These are phyloP conservation scores for Takifugu bimaculatus DNA, from an alignment of 2,113 vertebrate species.

Conservation along the genomic window DNA sequence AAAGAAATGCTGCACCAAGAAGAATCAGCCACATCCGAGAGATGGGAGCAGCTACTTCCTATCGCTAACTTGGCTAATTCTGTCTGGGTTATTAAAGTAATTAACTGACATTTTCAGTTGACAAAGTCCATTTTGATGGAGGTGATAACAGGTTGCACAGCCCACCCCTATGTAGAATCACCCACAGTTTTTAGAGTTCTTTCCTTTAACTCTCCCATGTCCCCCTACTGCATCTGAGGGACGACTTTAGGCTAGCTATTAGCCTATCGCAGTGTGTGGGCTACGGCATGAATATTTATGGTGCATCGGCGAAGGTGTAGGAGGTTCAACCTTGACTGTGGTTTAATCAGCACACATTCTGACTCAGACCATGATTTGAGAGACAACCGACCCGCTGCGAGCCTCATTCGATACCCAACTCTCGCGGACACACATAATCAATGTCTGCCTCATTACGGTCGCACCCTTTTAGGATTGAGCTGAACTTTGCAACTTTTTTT, in stretches of 20 bases:
- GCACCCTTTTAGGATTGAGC: constrained; percentile 61
- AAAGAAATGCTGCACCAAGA: constrained; percentile 10
- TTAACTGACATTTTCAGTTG: constrained; percentile 9
- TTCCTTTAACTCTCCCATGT: constrained; percentile 8
- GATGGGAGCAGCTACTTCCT: constrained; percentile 3
- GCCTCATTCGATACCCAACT: constrained; percentile 59
- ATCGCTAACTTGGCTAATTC: constrained; percentile 11
- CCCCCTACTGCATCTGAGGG: constrained; percentile 37
- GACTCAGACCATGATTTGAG: constrained; percentile 64
- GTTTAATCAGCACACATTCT: constrained; percentile 68
- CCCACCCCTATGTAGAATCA: not conserved
- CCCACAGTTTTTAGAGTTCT: constrained; percentile 6
- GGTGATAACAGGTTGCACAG: too few relatives aligned
- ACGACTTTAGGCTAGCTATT: constrained; percentile 64
- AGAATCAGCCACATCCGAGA: not conserved
- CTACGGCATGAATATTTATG: constrained; percentile 77
- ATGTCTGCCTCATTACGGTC: constrained; percentile 69
- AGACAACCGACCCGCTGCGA: constrained; percentile 60
- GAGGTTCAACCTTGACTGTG: constrained; percentile 71
- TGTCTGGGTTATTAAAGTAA: constrained; percentile 20
- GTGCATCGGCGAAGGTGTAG: constrained; percentile 62
- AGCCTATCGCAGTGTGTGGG: constrained; percentile 63
- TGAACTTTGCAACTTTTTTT: constrained; percentile 67
- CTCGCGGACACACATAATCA: constrained; percentile 73
- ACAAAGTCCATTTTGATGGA: too few relatives aligned